Evolutionary conservation across 2,113 vertebrate genomes (phyloP).

Genomic region (Eulemur macaco): DNA sequence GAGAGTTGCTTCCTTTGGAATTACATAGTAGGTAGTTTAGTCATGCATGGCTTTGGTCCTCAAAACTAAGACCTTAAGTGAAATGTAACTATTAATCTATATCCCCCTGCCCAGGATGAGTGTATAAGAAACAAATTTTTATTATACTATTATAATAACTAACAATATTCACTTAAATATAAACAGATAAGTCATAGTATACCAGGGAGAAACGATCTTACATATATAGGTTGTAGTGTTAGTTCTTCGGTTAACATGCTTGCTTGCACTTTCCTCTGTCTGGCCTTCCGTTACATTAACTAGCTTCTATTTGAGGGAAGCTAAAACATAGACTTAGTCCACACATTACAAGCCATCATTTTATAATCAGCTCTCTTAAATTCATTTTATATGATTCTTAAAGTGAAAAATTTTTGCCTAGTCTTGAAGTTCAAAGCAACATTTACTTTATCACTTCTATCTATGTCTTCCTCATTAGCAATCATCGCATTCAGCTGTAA

Average conservation of each 20-base stretch:
- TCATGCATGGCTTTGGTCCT: background rate
- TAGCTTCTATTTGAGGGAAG: background rate
- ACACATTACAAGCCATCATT: background rate
- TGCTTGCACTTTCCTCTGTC: background rate
- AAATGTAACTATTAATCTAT: background rate
- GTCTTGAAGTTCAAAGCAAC: background rate
- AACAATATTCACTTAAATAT: background rate
- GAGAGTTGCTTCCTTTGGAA: background rate
- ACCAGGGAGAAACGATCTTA: background rate
- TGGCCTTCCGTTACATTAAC: background rate
- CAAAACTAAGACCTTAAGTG: background rate
- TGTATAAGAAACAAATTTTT: background rate
- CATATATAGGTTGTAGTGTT: background rate
- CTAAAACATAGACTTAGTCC: background rate
- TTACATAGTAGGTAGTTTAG: background rate
- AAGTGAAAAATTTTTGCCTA: background rate
- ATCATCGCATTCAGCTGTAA: background rate
- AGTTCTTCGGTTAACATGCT: background rate
- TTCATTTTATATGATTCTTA: conserved; percentile 9
- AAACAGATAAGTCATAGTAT: background rate
- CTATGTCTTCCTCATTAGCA: background rate
- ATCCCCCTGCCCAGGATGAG: background rate
- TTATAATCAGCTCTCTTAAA: background rate
- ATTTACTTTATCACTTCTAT: background rate
- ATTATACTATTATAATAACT: background rate